Conservation (phyloP, 2,113 vertebrate species). For the Rhinoptilus africanus region DNA sequence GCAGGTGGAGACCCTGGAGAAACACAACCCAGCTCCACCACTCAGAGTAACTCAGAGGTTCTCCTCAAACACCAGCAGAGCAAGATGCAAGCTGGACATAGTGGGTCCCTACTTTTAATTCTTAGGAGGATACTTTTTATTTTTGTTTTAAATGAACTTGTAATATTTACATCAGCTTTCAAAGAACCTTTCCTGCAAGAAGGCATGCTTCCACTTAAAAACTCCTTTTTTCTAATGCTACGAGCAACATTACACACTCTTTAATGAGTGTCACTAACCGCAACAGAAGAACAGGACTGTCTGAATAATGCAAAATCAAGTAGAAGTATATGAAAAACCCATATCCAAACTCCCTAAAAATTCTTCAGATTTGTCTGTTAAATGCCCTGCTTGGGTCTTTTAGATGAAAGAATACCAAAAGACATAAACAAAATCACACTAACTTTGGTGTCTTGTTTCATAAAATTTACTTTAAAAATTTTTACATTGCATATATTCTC, state of each 20-base stretch:
- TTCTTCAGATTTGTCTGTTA: background rate
- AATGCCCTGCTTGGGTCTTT: background rate
- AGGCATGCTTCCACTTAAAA: background rate
- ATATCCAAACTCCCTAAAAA: background rate
- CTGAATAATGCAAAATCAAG: background rate
- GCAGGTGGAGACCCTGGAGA: background rate
- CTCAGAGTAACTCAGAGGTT: background rate
- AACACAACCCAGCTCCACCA: accelerated
- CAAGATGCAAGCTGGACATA: background rate
- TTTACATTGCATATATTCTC: background rate
- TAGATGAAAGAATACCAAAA: background rate
- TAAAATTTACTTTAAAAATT: background rate
- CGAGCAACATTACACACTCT: background rate
- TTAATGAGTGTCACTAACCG: background rate
- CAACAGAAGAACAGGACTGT: background rate
- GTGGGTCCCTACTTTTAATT: background rate
- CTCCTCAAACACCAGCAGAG: background rate
- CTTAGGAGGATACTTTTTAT: background rate
- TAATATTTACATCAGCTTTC: background rate
- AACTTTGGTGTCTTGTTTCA: background rate
- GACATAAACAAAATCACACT: background rate
- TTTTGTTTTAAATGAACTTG: background rate
- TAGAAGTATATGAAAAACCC: background rate
- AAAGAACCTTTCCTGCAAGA: background rate
- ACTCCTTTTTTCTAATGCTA: background rate